Percentiles rank a stretch among this genome's conserved stretches.
phyloP scores from a whole-genome alignment of 2,113 vertebrate species.

The Climacteris rufus region DNA sequence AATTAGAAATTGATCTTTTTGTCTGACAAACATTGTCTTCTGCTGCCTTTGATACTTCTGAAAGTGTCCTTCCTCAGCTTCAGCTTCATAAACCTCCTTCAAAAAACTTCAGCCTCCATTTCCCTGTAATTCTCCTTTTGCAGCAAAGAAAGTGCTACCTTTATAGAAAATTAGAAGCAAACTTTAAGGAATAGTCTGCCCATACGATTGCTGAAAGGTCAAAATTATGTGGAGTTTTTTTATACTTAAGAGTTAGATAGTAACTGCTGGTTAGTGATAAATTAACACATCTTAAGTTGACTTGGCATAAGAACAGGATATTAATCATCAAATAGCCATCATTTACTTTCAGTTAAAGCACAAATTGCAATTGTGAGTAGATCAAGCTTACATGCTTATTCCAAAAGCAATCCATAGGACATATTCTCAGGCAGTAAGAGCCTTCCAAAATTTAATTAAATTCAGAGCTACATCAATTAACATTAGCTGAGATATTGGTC shows the following conservation, averaged over 20 bases:
- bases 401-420: constrained; percentile 4
- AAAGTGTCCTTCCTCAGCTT: background rate
- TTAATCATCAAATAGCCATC: constrained; percentile 29
- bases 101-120: background rate
- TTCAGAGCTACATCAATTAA: constrained; percentile 25
- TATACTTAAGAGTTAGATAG: background rate
- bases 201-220: background rate
- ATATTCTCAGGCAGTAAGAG: background rate
- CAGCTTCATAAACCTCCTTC: background rate
- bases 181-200: background rate
- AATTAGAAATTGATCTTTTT: background rate
- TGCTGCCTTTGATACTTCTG: background rate
- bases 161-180: background rate
- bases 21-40: background rate
- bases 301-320: background rate
- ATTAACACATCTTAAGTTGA: background rate
- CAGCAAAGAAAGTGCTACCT: background rate
- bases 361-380: constrained; percentile 8
- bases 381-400: background rate
- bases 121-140: background rate
- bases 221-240: background rate
- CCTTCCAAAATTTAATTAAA: constrained; percentile 49
- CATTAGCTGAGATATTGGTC: background rate
- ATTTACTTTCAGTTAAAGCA: constrained; percentile 24
- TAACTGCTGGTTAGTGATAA: constrained; percentile 7